Percentiles rank a stretch among this genome's conserved stretches.
These are phyloP conservation scores for Heliconius ethilla DNA, from an alignment of 2,888 invertebrate species.

Conservation along the genomic window DNA sequence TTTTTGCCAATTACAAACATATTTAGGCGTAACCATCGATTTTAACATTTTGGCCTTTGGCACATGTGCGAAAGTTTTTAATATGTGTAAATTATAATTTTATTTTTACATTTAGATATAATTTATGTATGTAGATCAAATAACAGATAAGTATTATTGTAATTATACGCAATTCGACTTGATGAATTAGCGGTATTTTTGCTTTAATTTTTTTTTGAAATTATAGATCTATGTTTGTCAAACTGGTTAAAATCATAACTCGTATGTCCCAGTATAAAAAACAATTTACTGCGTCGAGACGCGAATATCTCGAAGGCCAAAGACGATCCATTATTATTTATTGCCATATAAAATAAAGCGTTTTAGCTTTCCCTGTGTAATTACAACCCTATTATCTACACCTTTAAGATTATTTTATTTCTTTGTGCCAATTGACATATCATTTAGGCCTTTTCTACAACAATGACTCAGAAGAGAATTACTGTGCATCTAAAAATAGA, in stretches of 20 bases:
- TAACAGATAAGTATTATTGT: background rate
- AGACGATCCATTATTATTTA: constrained; percentile 80
- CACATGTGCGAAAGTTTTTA: constrained; percentile 18
- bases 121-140: constrained; percentile 11
- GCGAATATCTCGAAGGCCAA: constrained; percentile 77
- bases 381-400: constrained; percentile 53
- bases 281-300: constrained; percentile 57
- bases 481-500: constrained; percentile 68
- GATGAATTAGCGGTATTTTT: constrained; percentile 1
- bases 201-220: background rate
- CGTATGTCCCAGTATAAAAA: constrained; percentile 46
- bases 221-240: constrained; percentile 18
- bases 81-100: background rate
- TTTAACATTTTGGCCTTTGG: constrained; percentile 8
- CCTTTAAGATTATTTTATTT: constrained; percentile 54
- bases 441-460: constrained; percentile 65
- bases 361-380: constrained; percentile 46
- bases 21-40: constrained; percentile 19
- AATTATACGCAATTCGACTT: constrained; percentile 1
- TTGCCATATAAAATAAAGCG: constrained; percentile 69
- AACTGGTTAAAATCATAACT: constrained; percentile 13
- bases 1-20: constrained; percentile 29
- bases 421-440: constrained; percentile 54
- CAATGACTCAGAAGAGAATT: constrained; percentile 68
- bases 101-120: background rate